phyloP scores from a whole-genome alignment of 1,140 invertebrate genomes.

The Ooceraea biroi region DNA sequence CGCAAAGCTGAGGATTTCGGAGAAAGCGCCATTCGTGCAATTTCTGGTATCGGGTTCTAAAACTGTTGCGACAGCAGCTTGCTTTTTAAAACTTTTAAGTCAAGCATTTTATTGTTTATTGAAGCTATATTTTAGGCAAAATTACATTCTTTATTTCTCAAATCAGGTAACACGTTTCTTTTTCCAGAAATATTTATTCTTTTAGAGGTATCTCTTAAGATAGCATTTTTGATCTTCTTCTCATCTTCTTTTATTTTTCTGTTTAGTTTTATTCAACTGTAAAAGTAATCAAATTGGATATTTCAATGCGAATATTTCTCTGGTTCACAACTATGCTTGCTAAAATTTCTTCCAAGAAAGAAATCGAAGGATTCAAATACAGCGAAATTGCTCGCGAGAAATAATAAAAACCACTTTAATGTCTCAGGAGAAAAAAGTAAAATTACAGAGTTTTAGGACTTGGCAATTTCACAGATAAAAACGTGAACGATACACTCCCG shows the following conservation, averaged over 20 bases:
- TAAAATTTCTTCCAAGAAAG: not conserved
- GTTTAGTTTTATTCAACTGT: not conserved
- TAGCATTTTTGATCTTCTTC: no score
- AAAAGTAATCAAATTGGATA: not conserved
- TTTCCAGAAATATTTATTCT: no score
- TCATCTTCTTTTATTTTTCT: no score
- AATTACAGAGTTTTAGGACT: not conserved
- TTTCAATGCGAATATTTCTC: conserved; percentile 2
- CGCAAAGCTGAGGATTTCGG: not conserved
- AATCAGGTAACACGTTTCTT: no score
- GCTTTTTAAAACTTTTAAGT: not conserved
- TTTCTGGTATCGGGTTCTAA: not conserved
- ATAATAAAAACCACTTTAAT: not conserved
- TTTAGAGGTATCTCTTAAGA: no score
- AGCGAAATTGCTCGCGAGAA: not conserved
- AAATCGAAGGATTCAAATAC: not conserved
- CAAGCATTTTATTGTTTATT: not conserved
- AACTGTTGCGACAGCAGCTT: not conserved
- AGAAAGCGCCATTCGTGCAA: not conserved
- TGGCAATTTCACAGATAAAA: not conserved
- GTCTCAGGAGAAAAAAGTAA: not conserved
- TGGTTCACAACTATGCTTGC: not conserved
- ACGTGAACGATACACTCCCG: not conserved
- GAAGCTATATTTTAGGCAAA: not conserved
- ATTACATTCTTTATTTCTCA: no score